Evolutionary conservation across 2,113 vertebrate species (phyloP).

Genomic region (Jacana jacana): DNA sequence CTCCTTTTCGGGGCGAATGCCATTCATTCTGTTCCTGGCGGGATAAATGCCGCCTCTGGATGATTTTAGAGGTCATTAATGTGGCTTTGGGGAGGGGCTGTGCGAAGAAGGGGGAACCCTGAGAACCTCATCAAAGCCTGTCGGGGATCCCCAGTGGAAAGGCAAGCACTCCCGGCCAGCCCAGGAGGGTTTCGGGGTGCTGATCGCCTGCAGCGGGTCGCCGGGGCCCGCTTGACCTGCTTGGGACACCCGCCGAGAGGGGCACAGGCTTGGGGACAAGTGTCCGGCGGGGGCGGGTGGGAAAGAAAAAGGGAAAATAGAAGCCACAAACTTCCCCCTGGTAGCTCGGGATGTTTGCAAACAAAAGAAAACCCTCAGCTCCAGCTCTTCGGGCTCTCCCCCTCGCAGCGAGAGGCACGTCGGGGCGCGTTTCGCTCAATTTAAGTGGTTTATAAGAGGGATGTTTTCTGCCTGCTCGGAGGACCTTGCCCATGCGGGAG

Average conservation of each 20-base stretch:
- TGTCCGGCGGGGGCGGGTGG: fast-evolving
- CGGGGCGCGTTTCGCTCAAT: fast-evolving
- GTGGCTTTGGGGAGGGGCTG: neutral
- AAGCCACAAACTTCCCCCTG: neutral
- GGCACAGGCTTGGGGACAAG: no score
- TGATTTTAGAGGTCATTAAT: neutral
- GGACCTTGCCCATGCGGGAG: neutral
- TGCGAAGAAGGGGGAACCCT: neutral
- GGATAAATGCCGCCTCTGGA: neutral
- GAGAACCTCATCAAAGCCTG: neutral
- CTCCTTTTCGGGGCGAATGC: neutral
- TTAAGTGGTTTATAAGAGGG: no score
- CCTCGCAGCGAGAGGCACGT: neutral
- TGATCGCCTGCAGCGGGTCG: neutral
- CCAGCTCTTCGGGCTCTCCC: neutral
- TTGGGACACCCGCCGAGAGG: neutral
- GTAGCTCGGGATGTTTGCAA: neutral
- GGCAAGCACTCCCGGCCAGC: neutral
- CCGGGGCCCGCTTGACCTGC: neutral
- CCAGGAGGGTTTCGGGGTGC: fast-evolving
- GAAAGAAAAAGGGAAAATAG: neutral
- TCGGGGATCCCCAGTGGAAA: neutral
- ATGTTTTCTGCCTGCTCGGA: neutral
- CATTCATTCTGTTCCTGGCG: neutral
- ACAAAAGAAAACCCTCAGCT: neutral